phyloP scores from a whole-genome alignment of 2,113 vertebrate genomes.

The Anhinga anhinga region DNA sequence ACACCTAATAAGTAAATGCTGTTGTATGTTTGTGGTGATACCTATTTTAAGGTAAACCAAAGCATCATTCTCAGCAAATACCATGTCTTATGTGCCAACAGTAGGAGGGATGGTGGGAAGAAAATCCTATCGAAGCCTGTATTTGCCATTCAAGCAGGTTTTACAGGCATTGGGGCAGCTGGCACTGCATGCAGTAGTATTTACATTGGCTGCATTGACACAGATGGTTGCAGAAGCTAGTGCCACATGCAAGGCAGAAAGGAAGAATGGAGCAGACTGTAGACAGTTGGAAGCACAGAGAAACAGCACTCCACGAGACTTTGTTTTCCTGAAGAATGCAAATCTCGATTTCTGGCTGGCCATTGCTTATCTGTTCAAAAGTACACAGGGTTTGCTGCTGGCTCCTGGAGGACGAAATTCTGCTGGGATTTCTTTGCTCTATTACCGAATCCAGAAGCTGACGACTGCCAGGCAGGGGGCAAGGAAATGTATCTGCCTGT shows the following conservation, averaged over 20 bases:
- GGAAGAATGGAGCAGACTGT: background rate
- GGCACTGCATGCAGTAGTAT: background rate
- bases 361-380: background rate
- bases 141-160: background rate
- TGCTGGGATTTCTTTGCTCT: background rate
- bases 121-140: background rate
- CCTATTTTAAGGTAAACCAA: background rate
- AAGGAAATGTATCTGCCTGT: background rate
- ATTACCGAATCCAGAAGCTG: background rate
- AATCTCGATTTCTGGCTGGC: background rate
- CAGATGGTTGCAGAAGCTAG: rapidly evolving
- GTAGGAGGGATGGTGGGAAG: background rate
- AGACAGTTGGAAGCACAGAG: background rate
- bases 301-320: background rate
- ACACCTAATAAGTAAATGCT: background rate
- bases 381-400: background rate
- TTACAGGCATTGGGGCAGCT: background rate
- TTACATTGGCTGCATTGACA: background rate
- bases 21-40: background rate
- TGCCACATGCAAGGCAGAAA: background rate
- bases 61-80: background rate
- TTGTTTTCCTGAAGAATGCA: conserved; percentile 2
- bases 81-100: rapidly evolving
- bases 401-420: background rate
- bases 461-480: background rate